These are phyloP conservation scores for Phalacrocorax aristotelis DNA, from an alignment of 2,113 vertebrate genomes.

Conservation along the genomic window DNA sequence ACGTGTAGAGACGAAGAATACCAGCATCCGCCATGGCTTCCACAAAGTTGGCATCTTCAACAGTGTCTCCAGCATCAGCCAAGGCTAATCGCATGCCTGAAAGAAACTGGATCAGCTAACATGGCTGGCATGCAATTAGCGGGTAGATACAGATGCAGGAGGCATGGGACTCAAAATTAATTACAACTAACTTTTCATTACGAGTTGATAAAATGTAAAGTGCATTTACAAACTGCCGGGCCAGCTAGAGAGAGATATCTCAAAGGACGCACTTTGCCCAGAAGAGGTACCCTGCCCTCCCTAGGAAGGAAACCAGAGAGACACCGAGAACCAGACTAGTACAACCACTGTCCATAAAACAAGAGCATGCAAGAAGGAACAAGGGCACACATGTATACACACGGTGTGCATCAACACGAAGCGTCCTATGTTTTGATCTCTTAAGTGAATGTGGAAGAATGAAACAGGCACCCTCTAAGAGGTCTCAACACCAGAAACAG, in stretches of 20 bases:
- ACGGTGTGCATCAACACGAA: accelerated
- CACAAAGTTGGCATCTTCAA: constrained; percentile 98
- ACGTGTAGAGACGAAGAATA: constrained; percentile 93
- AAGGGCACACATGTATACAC: accelerated
- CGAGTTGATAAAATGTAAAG: neutral
- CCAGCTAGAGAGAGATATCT: neutral
- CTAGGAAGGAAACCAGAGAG: neutral
- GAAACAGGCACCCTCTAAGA: neutral
- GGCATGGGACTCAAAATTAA: neutral
- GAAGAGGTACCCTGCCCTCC: neutral
- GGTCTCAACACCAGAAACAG: neutral
- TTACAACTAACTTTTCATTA: neutral
- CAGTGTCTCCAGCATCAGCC: constrained; percentile 95
- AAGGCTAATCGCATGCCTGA: constrained; percentile 96
- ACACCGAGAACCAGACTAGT: neutral
- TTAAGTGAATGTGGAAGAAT: accelerated
- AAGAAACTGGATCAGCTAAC: neutral
- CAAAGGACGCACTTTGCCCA: too few relatives aligned
- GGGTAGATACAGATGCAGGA: neutral
- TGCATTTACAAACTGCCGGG: neutral
- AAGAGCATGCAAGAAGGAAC: neutral
- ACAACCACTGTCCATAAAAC: neutral
- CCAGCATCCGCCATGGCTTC: constrained; percentile 97
- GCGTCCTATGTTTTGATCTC: accelerated
- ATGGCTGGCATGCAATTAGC: neutral